Conservation (phyloP, 2,113 vertebrate genomes). For the Notiomystis cincta region DNA sequence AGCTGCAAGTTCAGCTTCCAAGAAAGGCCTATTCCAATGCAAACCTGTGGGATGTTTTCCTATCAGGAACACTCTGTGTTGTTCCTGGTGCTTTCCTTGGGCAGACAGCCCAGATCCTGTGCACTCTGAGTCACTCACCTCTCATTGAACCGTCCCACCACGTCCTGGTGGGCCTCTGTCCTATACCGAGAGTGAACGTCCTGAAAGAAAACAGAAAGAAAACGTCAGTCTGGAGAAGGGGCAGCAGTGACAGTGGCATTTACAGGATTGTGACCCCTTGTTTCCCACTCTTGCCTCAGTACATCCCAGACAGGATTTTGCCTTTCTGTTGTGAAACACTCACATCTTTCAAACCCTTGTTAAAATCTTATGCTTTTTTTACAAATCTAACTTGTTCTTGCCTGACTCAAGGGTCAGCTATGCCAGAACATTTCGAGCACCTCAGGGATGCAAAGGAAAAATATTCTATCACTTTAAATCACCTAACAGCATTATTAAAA, state of each 20-base stretch:
- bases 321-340: neutral
- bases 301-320: neutral
- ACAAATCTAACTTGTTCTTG: neutral
- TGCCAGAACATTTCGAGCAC: neutral
- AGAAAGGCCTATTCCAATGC: neutral
- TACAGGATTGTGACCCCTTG: neutral
- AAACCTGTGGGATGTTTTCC: neutral
- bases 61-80: rapidly evolving
- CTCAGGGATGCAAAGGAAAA: neutral
- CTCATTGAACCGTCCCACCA: conserved; percentile 95
- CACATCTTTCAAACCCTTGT: neutral
- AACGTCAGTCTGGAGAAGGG: neutral
- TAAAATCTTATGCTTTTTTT: neutral
- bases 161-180: conserved; percentile 95
- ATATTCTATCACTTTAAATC: neutral
- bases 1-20: neutral
- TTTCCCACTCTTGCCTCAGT: neutral
- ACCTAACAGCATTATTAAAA: neutral
- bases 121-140: conserved; percentile 68
- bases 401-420: neutral
- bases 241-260: neutral
- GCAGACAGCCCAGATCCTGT: neutral
- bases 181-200: conserved; percentile 95
- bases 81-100: neutral
- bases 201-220: conserved; percentile 47